phyloP scores from a whole-genome alignment of 2,113 vertebrate species.

The Mormyrus lacerda region DNA sequence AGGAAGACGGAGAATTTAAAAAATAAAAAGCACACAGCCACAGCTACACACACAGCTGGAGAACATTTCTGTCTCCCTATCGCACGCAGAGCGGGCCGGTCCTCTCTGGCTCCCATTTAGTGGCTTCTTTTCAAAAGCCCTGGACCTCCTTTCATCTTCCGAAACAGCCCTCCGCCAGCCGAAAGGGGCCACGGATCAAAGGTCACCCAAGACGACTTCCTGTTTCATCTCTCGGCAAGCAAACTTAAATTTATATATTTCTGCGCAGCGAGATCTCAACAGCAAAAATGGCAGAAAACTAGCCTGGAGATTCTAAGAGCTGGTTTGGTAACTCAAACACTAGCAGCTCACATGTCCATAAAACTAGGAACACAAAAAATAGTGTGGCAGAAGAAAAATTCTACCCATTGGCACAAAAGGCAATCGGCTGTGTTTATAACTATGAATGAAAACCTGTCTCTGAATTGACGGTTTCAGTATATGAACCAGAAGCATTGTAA shows the following conservation, averaged over 20 bases:
- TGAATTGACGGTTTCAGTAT: not conserved
- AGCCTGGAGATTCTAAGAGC: not conserved
- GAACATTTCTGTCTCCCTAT: slow-evolving; percentile 37
- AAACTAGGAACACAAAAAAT: not conserved
- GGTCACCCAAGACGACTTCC: slow-evolving; percentile 78
- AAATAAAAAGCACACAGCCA: slow-evolving; percentile 21
- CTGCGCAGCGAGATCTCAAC: slow-evolving; percentile 25
- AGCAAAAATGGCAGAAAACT: not conserved
- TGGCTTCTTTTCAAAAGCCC: slow-evolving; percentile 66
- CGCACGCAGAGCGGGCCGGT: slow-evolving; percentile 51
- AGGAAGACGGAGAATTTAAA: slow-evolving; percentile 37
- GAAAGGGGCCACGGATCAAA: slow-evolving; percentile 74
- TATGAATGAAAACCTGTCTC: not conserved
- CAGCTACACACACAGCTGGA: slow-evolving; percentile 64
- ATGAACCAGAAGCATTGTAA: not conserved
- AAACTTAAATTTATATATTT: slow-evolving; percentile 19
- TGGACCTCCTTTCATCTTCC: slow-evolving; percentile 74
- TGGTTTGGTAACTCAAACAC: not conserved
- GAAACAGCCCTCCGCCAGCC: slow-evolving; percentile 56
- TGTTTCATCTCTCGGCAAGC: slow-evolving; percentile 56
- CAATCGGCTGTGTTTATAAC: not conserved
- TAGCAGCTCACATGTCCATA: not conserved
- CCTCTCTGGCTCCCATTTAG: slow-evolving; percentile 77
- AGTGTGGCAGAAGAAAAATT: not conserved
- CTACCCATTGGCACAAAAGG: not conserved